Base-by-base conservation (phyloP, 2,797 vertebrate genomes). In the Malurus splendens region DNA sequence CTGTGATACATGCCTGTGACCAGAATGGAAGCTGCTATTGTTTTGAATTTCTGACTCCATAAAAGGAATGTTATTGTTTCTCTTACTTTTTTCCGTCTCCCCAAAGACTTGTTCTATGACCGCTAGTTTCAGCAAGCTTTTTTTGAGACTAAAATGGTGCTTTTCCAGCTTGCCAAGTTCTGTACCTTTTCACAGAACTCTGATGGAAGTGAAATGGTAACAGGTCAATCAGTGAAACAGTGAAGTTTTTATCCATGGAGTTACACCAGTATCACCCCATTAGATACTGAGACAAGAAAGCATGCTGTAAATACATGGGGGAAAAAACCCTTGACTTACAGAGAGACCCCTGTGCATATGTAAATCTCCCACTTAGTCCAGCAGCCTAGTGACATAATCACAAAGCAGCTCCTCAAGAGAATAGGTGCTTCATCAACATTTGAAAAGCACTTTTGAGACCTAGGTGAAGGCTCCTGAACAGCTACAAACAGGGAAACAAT, bases 11-110 rank as follows among this genome's bases (percentile, higher is more conserved):
- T 0, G 39, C 59, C 82, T 75, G 36, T 33, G 70, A 87, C 55
- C 41, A 65, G 70, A 94, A 91, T 78, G 87, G 87, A 93, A 93
- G 62, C 79, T 74, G 57, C 65, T 80, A 79, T 67, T 90, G 75
- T 85, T 94, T 65, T 65, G 23, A 27, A 82, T 72, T 89, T 94
- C 68, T 89, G 55, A 74, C 20, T 85, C 66, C 33, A 6, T 75
- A 91, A 82, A 81, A 91, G 51, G 68, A 88, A 93, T 27, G 50
- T 54, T 81, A 85, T 41, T 89, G 76, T 90, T 90, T 86, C 56
- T 64, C 44, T 93, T 61, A 73, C 41, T 70, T 78, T 90, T 84
- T 82, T 84, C 33, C 33, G 79, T 18, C 22, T 84, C 78, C 64
- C 55, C 13, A 24, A 61, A 71, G 44, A 77, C n/a, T 2, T 51